Evolutionary conservation across 1,140 invertebrate species (phyloP).

Genomic region (Trichonephila clavata): DNA sequence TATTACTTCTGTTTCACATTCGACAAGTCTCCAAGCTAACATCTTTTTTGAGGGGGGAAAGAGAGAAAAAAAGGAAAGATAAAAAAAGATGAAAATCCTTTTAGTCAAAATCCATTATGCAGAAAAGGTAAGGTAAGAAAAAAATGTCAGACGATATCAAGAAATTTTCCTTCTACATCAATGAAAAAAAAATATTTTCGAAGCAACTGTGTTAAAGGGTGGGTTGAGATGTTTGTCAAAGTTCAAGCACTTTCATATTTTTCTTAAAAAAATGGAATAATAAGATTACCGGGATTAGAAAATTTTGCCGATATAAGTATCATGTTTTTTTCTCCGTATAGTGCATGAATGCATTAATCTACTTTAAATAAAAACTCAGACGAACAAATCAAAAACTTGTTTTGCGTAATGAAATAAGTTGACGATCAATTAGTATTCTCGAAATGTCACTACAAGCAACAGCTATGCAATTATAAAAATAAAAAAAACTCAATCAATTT

Average conservation of each 20-base stretch:
- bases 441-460: neutral
- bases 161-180: neutral
- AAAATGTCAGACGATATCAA: constrained; percentile 53
- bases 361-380: neutral
- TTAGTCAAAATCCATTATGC: constrained; percentile 72
- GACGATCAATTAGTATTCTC: neutral
- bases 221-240: constrained; percentile 11
- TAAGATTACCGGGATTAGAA: neutral
- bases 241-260: neutral
- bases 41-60: neutral
- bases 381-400: neutral
- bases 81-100: constrained; percentile 56
- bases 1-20: constrained; percentile 39
- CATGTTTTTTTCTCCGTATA: neutral
- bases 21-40: neutral
- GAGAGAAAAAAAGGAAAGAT: neutral
- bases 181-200: constrained; percentile 1
- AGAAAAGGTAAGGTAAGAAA: constrained; percentile 6
- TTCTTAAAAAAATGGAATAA: neutral
- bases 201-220: neutral
- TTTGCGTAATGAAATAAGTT: neutral
- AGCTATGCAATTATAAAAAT: too few relatives aligned
- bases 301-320: neutral
- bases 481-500: too few relatives aligned
- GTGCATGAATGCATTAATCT: neutral